phyloP scores from a whole-genome alignment of 2,113 vertebrate species.

The Phylloscopus whistleri region DNA sequence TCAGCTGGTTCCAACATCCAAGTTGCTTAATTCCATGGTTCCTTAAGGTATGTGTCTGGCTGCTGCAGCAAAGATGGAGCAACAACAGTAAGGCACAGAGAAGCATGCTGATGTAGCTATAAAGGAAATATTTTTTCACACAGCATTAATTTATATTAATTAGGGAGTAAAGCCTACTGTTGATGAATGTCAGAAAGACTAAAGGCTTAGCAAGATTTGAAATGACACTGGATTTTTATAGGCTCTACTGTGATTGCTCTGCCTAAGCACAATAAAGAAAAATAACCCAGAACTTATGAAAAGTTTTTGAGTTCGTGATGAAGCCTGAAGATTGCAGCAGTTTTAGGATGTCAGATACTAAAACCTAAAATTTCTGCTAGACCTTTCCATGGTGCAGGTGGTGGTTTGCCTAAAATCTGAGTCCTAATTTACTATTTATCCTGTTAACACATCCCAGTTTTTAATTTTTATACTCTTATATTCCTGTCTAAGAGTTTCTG shows the following conservation, averaged over 20 bases:
- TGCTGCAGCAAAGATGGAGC: not conserved
- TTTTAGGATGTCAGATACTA: not conserved
- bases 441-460: not conserved
- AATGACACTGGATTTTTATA: not conserved
- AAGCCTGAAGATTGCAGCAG: not conserved
- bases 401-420: not conserved
- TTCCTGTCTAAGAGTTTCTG: not conserved
- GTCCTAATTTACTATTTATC: not conserved
- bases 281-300: not conserved
- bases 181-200: not conserved
- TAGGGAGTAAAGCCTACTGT: not conserved
- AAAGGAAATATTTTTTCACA: not conserved
- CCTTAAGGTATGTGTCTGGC: not conserved
- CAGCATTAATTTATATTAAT: not conserved
- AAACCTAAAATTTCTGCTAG: not conserved
- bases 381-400: not conserved
- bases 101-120: not conserved
- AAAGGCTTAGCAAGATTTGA: not conserved
- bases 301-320: not conserved
- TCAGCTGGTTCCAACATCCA: not conserved
- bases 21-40: not conserved
- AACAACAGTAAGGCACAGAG: not conserved
- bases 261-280: not conserved
- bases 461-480: not conserved
- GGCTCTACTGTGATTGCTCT: not conserved